phyloP scores from a whole-genome alignment of 2,113 vertebrate genomes.

The Catharus bicknelli region DNA sequence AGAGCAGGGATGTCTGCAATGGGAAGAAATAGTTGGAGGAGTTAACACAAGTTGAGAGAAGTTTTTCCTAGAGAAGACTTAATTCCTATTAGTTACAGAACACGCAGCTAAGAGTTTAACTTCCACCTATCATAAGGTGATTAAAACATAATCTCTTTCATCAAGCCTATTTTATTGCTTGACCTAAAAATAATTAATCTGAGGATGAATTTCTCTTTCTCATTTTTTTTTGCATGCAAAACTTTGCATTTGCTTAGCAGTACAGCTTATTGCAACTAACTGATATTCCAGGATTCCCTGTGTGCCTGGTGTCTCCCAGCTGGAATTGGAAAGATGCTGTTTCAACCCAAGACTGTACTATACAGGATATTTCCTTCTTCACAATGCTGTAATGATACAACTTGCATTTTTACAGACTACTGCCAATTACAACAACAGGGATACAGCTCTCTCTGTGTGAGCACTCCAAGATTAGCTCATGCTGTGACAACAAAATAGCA shows the following conservation, averaged over 20 bases:
- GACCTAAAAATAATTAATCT: neutral
- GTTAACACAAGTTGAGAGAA: neutral
- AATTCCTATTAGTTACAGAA: neutral
- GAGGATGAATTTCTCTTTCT: neutral
- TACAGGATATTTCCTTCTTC: neutral
- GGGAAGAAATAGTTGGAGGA: neutral
- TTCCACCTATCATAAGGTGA: neutral
- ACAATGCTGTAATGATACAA: neutral
- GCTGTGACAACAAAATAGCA: neutral
- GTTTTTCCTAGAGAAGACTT: neutral
- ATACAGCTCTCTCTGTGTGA: neutral
- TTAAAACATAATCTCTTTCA: neutral
- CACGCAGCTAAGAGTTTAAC: neutral
- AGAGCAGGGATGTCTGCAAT: neutral
- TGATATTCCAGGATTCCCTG: neutral
- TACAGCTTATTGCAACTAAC: neutral
- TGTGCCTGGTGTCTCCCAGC: neutral
- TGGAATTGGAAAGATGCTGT: neutral
- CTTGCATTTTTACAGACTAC: neutral
- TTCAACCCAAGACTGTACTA: neutral
- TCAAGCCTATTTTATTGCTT: neutral
- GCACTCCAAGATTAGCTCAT: neutral
- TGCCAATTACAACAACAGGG: neutral
- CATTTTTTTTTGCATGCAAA: neutral
- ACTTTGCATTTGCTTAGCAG: neutral